Conservation (phyloP, 1,140 invertebrate species). For the Gerris buenoi region DNA sequence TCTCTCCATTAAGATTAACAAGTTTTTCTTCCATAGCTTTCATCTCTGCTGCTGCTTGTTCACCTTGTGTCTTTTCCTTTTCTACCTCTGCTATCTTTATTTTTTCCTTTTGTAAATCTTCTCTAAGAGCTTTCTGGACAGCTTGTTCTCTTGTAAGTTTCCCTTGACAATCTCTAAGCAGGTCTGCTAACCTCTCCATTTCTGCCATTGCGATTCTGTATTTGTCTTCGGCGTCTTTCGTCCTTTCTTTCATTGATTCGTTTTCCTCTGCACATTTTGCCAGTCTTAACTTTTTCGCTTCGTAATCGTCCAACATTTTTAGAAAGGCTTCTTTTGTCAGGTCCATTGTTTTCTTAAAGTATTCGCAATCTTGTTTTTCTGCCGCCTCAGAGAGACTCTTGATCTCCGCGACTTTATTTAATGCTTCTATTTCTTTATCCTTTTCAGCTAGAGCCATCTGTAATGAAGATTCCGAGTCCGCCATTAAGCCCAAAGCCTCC, state of each 20-base stretch:
- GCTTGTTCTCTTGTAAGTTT: constrained; percentile 5
- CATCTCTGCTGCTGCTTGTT: too few relatives aligned
- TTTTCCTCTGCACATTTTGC: constrained; percentile 1
- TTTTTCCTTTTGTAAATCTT: constrained; percentile 1
- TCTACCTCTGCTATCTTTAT: not conserved
- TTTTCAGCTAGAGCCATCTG: not conserved
- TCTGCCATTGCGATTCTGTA: not conserved
- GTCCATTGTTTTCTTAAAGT: constrained; percentile 6
- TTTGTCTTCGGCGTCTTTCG: constrained; percentile 3
- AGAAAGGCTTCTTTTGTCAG: constrained; percentile 7
- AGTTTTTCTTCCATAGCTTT: too few relatives aligned
- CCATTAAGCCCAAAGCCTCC: constrained; percentile 3
- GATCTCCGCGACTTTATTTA: constrained; percentile 2
- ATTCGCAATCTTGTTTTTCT: not conserved
- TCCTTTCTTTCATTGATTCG: not conserved
- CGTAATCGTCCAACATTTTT: constrained; percentile 5
- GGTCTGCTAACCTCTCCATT: constrained; percentile 6
- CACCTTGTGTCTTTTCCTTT: too few relatives aligned
- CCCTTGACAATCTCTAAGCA: not conserved
- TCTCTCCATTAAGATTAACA: too few relatives aligned
- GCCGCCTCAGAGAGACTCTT: not conserved
- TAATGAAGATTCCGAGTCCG: constrained; percentile 6
- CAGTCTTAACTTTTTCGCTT: not conserved
- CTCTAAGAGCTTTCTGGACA: not conserved
- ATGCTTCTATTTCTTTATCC: constrained; percentile 5